Percentiles rank a stretch among this genome's conserved stretches.
Conservation (phyloP, 2,113 vertebrate species). For the Forbesichthys papilliferus region DNA sequence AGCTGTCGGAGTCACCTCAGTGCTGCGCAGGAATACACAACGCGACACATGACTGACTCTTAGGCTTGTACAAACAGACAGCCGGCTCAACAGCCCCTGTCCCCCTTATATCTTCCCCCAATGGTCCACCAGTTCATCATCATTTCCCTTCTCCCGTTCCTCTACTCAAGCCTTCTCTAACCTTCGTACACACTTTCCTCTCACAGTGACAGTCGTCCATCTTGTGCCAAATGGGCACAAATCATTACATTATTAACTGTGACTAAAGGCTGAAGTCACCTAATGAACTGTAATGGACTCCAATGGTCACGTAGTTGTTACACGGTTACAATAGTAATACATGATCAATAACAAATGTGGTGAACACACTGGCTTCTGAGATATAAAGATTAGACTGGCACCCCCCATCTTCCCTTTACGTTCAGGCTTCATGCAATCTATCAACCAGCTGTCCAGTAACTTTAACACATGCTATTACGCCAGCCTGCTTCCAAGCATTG, state of each 20-base stretch:
- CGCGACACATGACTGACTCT: slow-evolving; percentile 97
- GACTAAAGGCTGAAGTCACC: slow-evolving; percentile 41
- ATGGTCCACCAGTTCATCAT: slow-evolving; percentile 6
- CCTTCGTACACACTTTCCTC: slow-evolving; percentile 19
- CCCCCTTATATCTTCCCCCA: slow-evolving; percentile 13
- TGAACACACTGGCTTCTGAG: neutral
- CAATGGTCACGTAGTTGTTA: too few species aligned
- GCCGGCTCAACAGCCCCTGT: slow-evolving; percentile 63
- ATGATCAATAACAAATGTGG: too few species aligned
- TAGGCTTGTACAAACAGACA: slow-evolving; percentile 96
- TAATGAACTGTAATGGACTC: too few species aligned
- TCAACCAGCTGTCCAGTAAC: neutral
- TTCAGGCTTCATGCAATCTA: too few species aligned
- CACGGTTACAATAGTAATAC: too few species aligned
- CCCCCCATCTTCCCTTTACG: neutral
- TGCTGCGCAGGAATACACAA: slow-evolving; percentile 81
- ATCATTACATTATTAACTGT: slow-evolving; percentile 97
- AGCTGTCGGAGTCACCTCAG: slow-evolving; percentile 88
- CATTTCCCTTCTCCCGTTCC: slow-evolving; percentile 37
- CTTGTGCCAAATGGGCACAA: slow-evolving; percentile 87
- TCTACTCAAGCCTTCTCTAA: slow-evolving; percentile 28
- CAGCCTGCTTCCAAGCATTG: slow-evolving; percentile 22
- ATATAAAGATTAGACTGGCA: neutral
- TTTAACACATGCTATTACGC: slow-evolving; percentile 24
- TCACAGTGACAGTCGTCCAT: slow-evolving; percentile 82